Evolutionary conservation across 2,797 vertebrate species (phyloP).

Genomic region (Microctenopoma steveboyesi): DNA sequence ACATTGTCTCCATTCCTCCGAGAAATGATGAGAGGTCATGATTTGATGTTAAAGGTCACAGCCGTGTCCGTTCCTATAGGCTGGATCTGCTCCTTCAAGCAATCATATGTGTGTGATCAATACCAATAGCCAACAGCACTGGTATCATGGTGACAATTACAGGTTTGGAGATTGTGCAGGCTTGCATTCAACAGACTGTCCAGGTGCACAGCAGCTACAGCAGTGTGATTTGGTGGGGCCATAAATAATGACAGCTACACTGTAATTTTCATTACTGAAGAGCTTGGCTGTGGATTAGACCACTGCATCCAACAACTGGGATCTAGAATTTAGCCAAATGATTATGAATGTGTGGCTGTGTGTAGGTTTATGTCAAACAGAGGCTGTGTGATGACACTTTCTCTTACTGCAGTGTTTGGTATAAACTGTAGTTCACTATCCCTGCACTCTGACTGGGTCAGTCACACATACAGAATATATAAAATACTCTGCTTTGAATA

Average conservation of each 20-base stretch:
- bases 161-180: slow-evolving; percentile 62
- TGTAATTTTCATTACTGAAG: slow-evolving; percentile 84
- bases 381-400: background rate
- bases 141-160: slow-evolving; percentile 70
- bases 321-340: slow-evolving; percentile 54
- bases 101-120: slow-evolving; percentile 65
- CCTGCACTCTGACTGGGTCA: background rate
- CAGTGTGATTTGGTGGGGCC: slow-evolving; percentile 65
- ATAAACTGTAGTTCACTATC: background rate
- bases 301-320: slow-evolving; percentile 59
- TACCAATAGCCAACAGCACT: slow-evolving; percentile 53
- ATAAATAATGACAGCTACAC: slow-evolving; percentile 71
- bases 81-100: slow-evolving; percentile 41
- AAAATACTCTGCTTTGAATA: no score
- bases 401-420: background rate
- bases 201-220: slow-evolving; percentile 38
- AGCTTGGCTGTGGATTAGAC: slow-evolving; percentile 55
- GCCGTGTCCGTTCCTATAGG: slow-evolving; percentile 44
- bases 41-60: slow-evolving; percentile 58
- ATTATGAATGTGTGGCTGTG: background rate
- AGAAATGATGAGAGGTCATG: slow-evolving; percentile 61
- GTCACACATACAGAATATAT: background rate
- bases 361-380: slow-evolving; percentile 17
- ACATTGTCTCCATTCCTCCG: slow-evolving; percentile 61
- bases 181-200: slow-evolving; percentile 53